Evolutionary conservation across 2,888 invertebrate genomes (phyloP).

Genomic region (Drosophila eohydei): DNA sequence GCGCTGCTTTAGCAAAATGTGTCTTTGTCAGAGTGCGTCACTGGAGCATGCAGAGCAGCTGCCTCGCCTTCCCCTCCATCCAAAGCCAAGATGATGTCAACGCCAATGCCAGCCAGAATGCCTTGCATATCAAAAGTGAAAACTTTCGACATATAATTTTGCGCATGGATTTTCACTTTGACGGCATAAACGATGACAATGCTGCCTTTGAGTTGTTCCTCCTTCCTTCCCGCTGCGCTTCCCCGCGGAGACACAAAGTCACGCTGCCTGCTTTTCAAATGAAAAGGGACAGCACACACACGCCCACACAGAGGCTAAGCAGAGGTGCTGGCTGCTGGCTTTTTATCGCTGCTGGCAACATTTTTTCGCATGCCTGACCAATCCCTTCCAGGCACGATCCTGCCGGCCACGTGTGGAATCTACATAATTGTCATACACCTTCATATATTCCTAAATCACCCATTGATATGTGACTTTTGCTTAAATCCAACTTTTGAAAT

Average conservation of each 20-base stretch:
- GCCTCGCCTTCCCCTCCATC: neutral
- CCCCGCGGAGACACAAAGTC: conserved; percentile 13
- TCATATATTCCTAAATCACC: neutral
- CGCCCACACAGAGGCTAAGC: neutral
- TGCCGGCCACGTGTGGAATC: neutral
- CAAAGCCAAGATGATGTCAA: conserved; percentile 44
- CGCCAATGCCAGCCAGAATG: conserved; percentile 42
- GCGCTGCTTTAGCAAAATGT: conserved; percentile 48
- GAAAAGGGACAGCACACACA: conserved; percentile 12
- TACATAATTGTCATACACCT: neutral
- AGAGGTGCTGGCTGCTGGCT: conserved; percentile 1
- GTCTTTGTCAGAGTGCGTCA: conserved; percentile 77
- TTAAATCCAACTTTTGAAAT: too few relatives aligned
- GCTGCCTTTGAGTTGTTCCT: conserved; percentile 37
- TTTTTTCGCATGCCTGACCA: neutral
- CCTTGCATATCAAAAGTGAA: conserved; percentile 77
- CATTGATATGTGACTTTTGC: neutral
- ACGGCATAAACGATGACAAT: conserved; percentile 77
- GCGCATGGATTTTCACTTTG: conserved; percentile 80
- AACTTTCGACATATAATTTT: conserved; percentile 80
- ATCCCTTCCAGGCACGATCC: neutral
- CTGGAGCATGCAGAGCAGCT: conserved; percentile 60
- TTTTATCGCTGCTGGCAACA: conserved; percentile 14
- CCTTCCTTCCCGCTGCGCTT: neutral
- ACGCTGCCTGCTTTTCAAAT: conserved; percentile 23